Evolutionary conservation across 2,797 vertebrate genomes (phyloP), one percentile per base, ranked within the genome.

Genomic region (Urocyon cinereoargenteus): DNA sequence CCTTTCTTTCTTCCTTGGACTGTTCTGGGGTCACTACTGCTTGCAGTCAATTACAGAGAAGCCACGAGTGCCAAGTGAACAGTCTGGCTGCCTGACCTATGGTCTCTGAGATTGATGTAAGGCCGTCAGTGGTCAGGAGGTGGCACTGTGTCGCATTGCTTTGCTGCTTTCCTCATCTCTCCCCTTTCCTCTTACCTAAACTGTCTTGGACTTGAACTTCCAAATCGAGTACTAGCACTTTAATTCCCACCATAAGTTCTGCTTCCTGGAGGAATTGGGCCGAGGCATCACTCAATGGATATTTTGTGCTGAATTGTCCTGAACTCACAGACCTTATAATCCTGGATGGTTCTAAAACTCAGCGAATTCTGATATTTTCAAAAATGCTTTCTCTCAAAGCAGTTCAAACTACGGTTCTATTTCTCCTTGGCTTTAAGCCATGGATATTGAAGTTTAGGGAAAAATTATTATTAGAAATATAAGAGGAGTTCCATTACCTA

Each of bases 381-480:
- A 82, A 92, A 86, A 34, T 81, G 13, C 7, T 15, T 92, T n/a
- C 82, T 90, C n/a, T 31, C 64, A 92, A 73, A 70, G 21, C 51
- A 84, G 6, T 86, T 93, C 36, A 62, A 68, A 28, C 24, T 57
- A 78, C 90, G 40, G 9, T 49, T 36, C 34, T 3, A 11, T 88
- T 90, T 90, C 34, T 57, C 7, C 16, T 64, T 75, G n/a, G 45
- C 62, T 28, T 84, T 91, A 92, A 83, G 22, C 40, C 51, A 16
- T 53, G 36, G 14, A 55, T 90, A 45, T 73, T 94, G 51, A 95
- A 86, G 34, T 36, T 34, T 59, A 59, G 36, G n/a, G 49, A 89
- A 89, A 92, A 59, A 24, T 68, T 84, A 45, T 77, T 95, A 77
- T 28, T 70, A 77, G 72, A 84, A 86, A 79, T 59, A 40, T n/a